Conservation (phyloP, 2,888 invertebrate species). For the Athalia cordata region DNA sequence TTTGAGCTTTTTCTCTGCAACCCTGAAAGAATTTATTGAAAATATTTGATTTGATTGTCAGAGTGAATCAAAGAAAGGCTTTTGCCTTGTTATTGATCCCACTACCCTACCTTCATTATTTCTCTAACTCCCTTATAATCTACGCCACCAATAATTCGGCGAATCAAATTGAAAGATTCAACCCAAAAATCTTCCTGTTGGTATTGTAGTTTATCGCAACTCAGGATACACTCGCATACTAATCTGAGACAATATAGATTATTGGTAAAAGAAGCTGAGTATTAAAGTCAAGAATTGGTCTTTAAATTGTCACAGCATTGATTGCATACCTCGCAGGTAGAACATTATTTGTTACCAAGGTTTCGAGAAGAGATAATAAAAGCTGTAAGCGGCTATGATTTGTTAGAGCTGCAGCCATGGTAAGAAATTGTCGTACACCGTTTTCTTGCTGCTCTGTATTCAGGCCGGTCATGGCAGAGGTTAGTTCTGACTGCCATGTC, state of each 20-base stretch:
- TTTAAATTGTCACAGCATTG: neutral
- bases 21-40: conserved; percentile 74
- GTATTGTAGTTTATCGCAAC: conserved; percentile 88
- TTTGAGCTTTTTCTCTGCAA: conserved; percentile 91
- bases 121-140: conserved; percentile 97
- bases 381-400: conserved; percentile 86
- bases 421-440: conserved; percentile 85
- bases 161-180: conserved; percentile 88
- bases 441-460: conserved; percentile 85
- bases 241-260: conserved; percentile 75
- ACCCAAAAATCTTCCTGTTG: conserved; percentile 92
- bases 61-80: neutral
- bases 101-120: conserved; percentile 86
- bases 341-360: conserved; percentile 82
- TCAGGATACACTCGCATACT: conserved; percentile 91
- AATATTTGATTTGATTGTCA: neutral
- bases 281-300: conserved; percentile 21
- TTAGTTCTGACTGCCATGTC: conserved; percentile 82
- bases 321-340: conserved; percentile 82
- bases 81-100: neutral
- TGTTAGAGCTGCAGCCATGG: conserved; percentile 82
- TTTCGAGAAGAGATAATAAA: conserved; percentile 84
- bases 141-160: conserved; percentile 90
- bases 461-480: conserved; percentile 79
- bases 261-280: conserved; percentile 2